phyloP scores from a whole-genome alignment of 2,797 vertebrate genomes.

The Varecia variegata region DNA sequence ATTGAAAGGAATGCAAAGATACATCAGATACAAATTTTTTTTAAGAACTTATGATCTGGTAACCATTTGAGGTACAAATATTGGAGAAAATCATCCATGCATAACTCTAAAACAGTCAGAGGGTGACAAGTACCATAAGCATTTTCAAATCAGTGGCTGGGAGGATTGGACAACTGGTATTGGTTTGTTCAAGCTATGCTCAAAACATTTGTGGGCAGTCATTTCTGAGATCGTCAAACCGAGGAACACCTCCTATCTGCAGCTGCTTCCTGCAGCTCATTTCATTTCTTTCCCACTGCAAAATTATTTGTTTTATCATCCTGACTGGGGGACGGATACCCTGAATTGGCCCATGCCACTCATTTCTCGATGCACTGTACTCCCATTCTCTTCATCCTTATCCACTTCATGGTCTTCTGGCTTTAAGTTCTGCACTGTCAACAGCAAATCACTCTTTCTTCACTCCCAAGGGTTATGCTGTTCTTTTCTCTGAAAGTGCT shows the following conservation, averaged over 20 bases:
- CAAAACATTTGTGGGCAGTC: neutral
- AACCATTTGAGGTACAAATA: neutral
- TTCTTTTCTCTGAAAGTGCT: neutral
- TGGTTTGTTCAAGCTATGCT: neutral
- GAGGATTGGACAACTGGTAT: neutral
- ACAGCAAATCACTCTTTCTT: neutral
- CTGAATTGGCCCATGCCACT: neutral
- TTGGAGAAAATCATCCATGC: neutral
- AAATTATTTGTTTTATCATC: neutral
- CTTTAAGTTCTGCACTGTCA: neutral
- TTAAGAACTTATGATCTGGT: neutral
- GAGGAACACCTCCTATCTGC: neutral
- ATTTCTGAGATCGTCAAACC: neutral
- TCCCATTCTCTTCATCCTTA: neutral
- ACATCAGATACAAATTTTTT: neutral
- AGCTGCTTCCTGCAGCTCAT: neutral
- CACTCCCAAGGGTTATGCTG: too few relatives aligned
- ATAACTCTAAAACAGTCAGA: neutral
- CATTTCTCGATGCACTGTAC: neutral
- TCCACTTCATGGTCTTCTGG: neutral
- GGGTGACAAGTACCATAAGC: neutral
- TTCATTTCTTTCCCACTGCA: neutral
- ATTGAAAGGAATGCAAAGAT: neutral
- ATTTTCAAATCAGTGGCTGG: neutral
- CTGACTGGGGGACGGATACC: neutral